Percentiles rank a stretch among this genome's conserved stretches.
Conservation (phyloP, 30 jellyfish, hydroid and myxozoan species). For the Hydractinia symbiolongicarpus region DNA sequence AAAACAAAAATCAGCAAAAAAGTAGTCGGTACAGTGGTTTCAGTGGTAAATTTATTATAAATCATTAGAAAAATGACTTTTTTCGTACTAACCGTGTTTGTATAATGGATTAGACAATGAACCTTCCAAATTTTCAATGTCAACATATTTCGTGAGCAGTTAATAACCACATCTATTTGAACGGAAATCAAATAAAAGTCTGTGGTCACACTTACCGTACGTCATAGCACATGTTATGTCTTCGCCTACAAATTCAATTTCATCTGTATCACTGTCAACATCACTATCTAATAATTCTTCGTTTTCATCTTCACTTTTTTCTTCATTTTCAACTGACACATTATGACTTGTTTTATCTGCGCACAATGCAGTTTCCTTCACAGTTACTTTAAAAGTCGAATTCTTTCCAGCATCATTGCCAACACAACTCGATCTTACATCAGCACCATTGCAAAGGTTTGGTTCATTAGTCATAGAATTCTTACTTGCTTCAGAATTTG, state of each 20-base stretch:
- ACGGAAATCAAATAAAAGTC: too few species aligned
- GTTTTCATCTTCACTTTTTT: not conserved
- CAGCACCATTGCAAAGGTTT: not conserved
- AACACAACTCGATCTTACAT: not conserved
- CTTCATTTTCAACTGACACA: not conserved
- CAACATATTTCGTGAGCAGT: too few species aligned
- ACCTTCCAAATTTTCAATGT: too few species aligned
- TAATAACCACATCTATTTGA: too few species aligned
- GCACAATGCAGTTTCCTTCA: not conserved
- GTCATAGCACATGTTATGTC: conserved; percentile 14
- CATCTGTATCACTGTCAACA: conserved; percentile 20
- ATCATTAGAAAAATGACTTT: too few species aligned
- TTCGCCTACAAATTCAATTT: conserved; percentile 27
- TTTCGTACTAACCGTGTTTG: too few species aligned
- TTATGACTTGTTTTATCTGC: not conserved
- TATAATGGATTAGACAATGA: too few species aligned
- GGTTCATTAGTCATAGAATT: not conserved
- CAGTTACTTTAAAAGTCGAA: not conserved
- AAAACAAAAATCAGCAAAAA: too few species aligned
- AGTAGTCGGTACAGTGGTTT: too few species aligned
- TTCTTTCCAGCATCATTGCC: not conserved
- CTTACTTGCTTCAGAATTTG: not conserved
- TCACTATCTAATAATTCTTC: not conserved
- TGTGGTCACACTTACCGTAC: conserved; percentile 21
- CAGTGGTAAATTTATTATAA: too few species aligned